Evolutionary conservation across 2,888 invertebrate species (phyloP).

Genomic region (Fragum fragum): DNA sequence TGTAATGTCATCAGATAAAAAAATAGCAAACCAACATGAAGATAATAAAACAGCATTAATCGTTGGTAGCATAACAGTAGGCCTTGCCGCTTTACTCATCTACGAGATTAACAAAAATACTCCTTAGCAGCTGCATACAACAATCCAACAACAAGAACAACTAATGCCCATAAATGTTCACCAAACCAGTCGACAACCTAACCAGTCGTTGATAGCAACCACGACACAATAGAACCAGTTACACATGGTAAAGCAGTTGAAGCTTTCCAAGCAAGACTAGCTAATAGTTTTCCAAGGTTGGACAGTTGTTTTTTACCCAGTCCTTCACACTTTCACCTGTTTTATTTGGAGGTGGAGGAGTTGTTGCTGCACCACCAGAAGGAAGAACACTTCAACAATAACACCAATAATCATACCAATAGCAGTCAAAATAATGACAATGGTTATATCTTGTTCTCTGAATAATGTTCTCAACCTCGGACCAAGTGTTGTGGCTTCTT

Average conservation of each 20-base stretch:
- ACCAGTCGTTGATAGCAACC: constrained; percentile 42
- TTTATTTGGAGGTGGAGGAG: constrained; percentile 2
- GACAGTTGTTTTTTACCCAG: constrained; percentile 48
- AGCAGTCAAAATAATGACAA: no score
- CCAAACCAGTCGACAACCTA: constrained; percentile 52
- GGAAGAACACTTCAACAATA: constrained; percentile 44
- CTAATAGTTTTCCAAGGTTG: constrained; percentile 35
- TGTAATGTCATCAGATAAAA: constrained; percentile 9
- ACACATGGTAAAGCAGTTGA: constrained; percentile 42
- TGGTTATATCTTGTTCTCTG: no score
- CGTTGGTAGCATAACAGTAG: constrained; percentile 34
- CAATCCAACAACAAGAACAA: constrained; percentile 26
- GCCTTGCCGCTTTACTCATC: constrained; percentile 21
- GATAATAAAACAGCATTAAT: constrained; percentile 29
- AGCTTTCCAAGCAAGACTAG: constrained; percentile 41
- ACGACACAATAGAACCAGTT: constrained; percentile 48
- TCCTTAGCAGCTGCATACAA: constrained; percentile 30
- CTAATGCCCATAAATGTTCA: constrained; percentile 45
- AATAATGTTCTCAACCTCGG: no score
- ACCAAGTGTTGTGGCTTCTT: no score
- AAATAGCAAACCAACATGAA: constrained; percentile 24
- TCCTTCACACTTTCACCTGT: constrained; percentile 27
- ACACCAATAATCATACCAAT: constrained; percentile 51
- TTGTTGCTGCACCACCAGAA: constrained; percentile 4
- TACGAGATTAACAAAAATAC: constrained; percentile 22